Conservation (phyloP, 1,140 invertebrate genomes). For the Eupeodes corollae region DNA sequence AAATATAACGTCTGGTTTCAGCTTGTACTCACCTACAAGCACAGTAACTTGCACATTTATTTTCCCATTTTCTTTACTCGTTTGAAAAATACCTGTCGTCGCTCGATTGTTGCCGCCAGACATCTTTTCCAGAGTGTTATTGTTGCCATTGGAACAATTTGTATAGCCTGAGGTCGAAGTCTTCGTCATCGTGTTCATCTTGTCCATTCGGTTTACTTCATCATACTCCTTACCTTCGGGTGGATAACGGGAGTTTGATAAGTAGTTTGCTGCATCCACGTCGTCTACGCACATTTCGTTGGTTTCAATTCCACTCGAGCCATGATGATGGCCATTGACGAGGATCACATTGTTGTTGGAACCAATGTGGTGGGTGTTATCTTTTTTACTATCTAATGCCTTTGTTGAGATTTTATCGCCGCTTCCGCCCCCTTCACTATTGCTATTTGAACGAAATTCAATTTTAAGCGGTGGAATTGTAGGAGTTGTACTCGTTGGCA, state of each 20-base stretch:
- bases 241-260: slow-evolving; percentile 36
- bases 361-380: slow-evolving; percentile 10
- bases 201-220: slow-evolving; percentile 26
- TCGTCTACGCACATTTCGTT: slow-evolving; percentile 12
- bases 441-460: too few species aligned
- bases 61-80: slow-evolving; percentile 72
- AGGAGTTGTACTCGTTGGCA: neutral
- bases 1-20: neutral
- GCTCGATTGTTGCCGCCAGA: slow-evolving; percentile 37
- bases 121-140: neutral
- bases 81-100: slow-evolving; percentile 44
- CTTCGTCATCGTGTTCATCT: slow-evolving; percentile 20
- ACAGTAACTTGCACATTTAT: slow-evolving; percentile 80
- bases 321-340: neutral
- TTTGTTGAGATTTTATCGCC: too few species aligned
- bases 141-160: neutral
- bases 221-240: slow-evolving; percentile 72
- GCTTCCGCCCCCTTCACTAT: too few species aligned
- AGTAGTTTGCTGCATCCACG: slow-evolving; percentile 32
- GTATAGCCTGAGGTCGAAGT: neutral
- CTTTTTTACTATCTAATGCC: neutral
- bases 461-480: too few species aligned
- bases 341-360: slow-evolving; percentile 5
- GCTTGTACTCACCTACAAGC: slow-evolving; percentile 46
- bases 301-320: slow-evolving; percentile 5